Percentiles rank a stretch among this genome's conserved stretches.
These are phyloP conservation scores for Pemphredon lugubris DNA, from an alignment of 2,888 invertebrate genomes.

Conservation along the genomic window DNA sequence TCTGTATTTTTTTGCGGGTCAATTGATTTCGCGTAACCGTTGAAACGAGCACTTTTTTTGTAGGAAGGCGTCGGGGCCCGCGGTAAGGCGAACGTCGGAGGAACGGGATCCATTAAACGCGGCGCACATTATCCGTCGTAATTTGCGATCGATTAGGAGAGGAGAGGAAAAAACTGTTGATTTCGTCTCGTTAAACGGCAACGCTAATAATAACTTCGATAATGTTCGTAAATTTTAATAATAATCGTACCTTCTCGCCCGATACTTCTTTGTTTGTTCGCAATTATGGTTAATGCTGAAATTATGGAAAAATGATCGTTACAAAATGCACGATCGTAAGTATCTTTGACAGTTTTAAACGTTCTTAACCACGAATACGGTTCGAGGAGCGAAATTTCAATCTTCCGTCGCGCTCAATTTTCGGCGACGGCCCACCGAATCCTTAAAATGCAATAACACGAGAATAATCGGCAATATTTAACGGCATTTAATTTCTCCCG, in stretches of 20 bases:
- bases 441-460: slow-evolving; percentile 50
- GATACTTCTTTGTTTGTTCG: too few relatives aligned
- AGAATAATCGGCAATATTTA: slow-evolving; percentile 57
- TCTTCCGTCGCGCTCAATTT: slow-evolving; percentile 16
- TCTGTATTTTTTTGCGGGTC: neutral
- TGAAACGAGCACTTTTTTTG: neutral
- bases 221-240: too few relatives aligned
- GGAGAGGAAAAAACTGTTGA: too few relatives aligned
- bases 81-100: neutral
- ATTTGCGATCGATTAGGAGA: neutral
- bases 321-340: too few relatives aligned
- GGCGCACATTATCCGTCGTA: neutral
- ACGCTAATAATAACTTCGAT: too few relatives aligned
- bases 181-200: too few relatives aligned
- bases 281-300: too few relatives aligned
- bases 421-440: slow-evolving; percentile 3
- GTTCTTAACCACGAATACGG: too few relatives aligned
- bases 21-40: neutral
- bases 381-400: slow-evolving; percentile 52
- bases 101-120: neutral
- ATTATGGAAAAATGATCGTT: too few relatives aligned
- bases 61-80: neutral
- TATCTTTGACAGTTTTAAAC: too few relatives aligned
- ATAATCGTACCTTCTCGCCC: too few relatives aligned
- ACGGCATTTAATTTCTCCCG: slow-evolving; percentile 50